phyloP scores from a whole-genome alignment of 2,888 invertebrate species.

The Heterodera filipjevi region DNA sequence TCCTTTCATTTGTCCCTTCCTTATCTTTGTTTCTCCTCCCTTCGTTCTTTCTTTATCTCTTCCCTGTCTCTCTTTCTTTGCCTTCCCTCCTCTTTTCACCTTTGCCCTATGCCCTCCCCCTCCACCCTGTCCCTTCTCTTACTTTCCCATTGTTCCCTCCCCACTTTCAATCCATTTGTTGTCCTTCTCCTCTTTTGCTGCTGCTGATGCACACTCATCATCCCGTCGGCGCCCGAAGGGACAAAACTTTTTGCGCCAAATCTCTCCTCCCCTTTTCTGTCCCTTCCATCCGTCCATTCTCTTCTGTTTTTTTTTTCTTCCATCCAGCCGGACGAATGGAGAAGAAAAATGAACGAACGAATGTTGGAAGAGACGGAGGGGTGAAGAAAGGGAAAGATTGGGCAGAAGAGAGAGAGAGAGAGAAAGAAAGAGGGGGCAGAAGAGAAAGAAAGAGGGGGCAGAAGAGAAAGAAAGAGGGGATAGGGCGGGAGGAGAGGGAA shows the following conservation, averaged over 20 bases:
- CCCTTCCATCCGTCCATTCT: background rate
- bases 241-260: constrained; percentile 9
- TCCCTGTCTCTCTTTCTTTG: background rate
- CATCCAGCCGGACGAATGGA: background rate
- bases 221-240: background rate
- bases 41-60: background rate
- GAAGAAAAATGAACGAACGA: background rate
- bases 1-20: background rate
- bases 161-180: constrained; percentile 5
- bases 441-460: background rate
- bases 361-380: background rate
- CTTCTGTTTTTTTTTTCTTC: background rate
- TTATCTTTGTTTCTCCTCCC: background rate
- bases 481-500: background rate
- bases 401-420: background rate
- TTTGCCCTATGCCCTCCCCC: background rate
- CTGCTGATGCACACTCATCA: background rate
- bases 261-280: background rate
- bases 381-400: background rate
- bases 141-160: background rate
- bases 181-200: background rate
- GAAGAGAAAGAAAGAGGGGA: background rate
- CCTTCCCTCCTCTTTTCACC: background rate
- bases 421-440: background rate
- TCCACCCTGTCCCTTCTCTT: background rate